Base-by-base conservation (phyloP, 2,888 invertebrate species). In the Chrysodeixis includens region DNA sequence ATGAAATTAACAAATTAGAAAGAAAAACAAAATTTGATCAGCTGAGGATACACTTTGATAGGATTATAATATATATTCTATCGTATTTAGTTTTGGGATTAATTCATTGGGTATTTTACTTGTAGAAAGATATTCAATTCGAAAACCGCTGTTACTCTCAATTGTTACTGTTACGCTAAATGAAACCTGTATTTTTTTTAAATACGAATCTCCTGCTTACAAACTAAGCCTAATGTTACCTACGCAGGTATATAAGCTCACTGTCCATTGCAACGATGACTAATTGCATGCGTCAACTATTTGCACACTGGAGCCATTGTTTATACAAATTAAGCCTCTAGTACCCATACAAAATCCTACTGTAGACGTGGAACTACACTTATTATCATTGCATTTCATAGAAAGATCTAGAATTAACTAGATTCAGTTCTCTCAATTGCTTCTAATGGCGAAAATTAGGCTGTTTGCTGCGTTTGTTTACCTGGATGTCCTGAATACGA, bases 401-500 rank as follows among this genome's bases (percentile, higher is more conserved):
- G 10, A 20, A 49, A 49, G 18, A 40, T 64, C 56, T 9, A 32
- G 44, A 56, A n/a, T n/a, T 16, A 69, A 56, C 56, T 16, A 54
- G 51, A 55, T 71, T 51, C 57, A 10, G 32, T 44, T 53, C 35
- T 59, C 49, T 57, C 49, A 70, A 65, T 57, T 65, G 53, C 44
- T 46, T 16, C 10, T 5, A 58, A 40, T 49, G 26, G 7, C 55
- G 22, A 30, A 53, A 71, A 71, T 62, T 49, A 44, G 58, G 8
- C 53, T 2, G 56, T 59, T 46, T 30, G 56, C 12, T 22, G 40
- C 18, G 20, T 57, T 51, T 30, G 51, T 62, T 71, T 52, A 66
- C 66, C 20, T 56, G 16, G 30, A 71, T 59, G 32, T 44, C 66
- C 30, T 56, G 14, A 40, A 71, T 59, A 26, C 30, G 58, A 67